Percentiles rank a stretch among this genome's conserved stretches.
Conservation (phyloP, 2,888 invertebrate genomes). For the Apamea sordens region DNA sequence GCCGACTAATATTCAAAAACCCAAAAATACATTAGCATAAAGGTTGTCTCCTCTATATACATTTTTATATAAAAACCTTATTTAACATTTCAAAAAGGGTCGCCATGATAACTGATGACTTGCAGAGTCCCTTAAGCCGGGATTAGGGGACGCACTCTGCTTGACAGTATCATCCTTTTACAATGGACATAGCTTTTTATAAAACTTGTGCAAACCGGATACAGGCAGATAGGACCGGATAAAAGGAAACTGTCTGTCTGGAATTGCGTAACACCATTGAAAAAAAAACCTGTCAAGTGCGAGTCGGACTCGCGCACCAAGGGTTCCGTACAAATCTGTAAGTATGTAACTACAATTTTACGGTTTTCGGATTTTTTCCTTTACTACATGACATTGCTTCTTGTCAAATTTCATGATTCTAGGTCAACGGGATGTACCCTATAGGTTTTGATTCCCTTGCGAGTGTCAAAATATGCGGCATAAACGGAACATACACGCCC, state of each 20-base stretch:
- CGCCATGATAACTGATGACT: conserved; percentile 62
- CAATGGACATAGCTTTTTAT: not conserved
- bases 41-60: conserved; percentile 49
- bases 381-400: no score
- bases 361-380: no score
- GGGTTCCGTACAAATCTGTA: no score
- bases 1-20: conserved; percentile 35
- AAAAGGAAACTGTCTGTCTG: not conserved
- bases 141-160: conserved; percentile 65
- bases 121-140: conserved; percentile 63
- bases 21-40: conserved; percentile 55
- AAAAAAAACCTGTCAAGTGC: not conserved
- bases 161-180: conserved; percentile 69
- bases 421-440: no score
- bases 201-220: not conserved
- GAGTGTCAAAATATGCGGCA: no score
- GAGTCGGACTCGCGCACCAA: no score
- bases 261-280: not conserved
- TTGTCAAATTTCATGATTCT: no score
- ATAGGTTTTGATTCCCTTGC: no score
- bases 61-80: conserved; percentile 53
- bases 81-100: conserved; percentile 59
- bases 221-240: not conserved
- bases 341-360: no score
- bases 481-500: no score